A percentile compares a stretch with the other conserved stretches of the same genome.
Conservation (phyloP, 2,888 invertebrate species). For the Scrobipalpa costella region DNA sequence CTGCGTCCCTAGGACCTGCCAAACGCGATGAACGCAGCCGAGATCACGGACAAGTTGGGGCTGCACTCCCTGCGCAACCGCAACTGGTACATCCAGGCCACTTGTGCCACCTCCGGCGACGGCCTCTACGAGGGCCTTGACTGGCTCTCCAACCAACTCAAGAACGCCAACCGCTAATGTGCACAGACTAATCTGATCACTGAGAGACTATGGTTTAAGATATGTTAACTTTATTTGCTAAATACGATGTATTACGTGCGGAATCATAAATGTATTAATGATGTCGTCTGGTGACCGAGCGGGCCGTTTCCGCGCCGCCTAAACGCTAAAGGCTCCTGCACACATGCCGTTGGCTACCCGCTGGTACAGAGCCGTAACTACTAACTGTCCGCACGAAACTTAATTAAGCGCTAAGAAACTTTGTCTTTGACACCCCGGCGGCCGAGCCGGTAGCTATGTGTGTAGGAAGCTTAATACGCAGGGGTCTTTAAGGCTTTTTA, state of each 20-base stretch:
- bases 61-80: slow-evolving; percentile 98
- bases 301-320: slow-evolving; percentile 35
- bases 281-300: slow-evolving; percentile 70
- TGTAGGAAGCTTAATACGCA: too few species aligned
- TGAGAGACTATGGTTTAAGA: slow-evolving; percentile 81
- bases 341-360: too few species aligned
- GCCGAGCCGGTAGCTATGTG: too few species aligned
- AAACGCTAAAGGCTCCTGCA: too few species aligned
- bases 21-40: slow-evolving; percentile 99
- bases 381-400: too few species aligned
- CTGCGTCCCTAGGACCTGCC: slow-evolving; percentile 93
- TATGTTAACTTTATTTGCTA: slow-evolving; percentile 81
- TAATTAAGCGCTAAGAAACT: too few species aligned
- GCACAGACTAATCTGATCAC: slow-evolving; percentile 72
- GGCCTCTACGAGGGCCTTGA: slow-evolving; percentile 99
- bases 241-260: slow-evolving; percentile 80
- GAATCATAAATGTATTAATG: slow-evolving; percentile 74
- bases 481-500: slow-evolving; percentile 30
- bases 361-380: too few species aligned
- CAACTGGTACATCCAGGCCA: slow-evolving; percentile 98
- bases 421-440: too few species aligned
- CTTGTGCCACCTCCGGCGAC: slow-evolving; percentile 99
- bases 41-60: slow-evolving; percentile 99
- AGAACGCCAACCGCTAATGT: slow-evolving; percentile 97
- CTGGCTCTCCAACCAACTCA: slow-evolving; percentile 99